These are phyloP conservation scores for Clepsis dumicolana DNA, from an alignment of 2,888 invertebrate genomes.

Conservation along the genomic window DNA sequence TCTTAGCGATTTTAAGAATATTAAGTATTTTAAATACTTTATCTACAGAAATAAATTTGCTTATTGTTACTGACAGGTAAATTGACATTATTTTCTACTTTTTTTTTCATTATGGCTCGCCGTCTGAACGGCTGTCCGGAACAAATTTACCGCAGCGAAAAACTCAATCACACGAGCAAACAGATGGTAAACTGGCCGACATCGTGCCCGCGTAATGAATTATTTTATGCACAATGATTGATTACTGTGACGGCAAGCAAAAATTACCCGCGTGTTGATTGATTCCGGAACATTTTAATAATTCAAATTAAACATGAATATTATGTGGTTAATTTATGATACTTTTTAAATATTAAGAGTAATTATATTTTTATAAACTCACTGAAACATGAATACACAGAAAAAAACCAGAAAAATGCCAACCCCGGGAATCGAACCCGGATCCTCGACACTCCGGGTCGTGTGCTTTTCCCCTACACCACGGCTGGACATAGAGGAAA, in stretches of 20 bases:
- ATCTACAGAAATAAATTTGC: too few relatives aligned
- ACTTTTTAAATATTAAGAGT: neutral
- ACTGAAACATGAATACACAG: too few relatives aligned
- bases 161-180: slow-evolving; percentile 71
- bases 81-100: too few relatives aligned
- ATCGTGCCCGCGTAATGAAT: slow-evolving; percentile 43
- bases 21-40: too few relatives aligned
- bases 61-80: too few relatives aligned
- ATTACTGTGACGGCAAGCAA: slow-evolving; percentile 19
- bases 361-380: too few relatives aligned
- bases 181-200: slow-evolving; percentile 50
- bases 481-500: too few relatives aligned
- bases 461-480: too few relatives aligned
- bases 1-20: too few relatives aligned
- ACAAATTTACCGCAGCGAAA: slow-evolving; percentile 67
- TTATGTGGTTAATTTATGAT: neutral
- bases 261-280: slow-evolving; percentile 16
- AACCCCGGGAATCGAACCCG: too few relatives aligned
- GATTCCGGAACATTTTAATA: slow-evolving; percentile 10
- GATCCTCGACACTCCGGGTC: too few relatives aligned
- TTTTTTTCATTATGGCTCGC: neutral
- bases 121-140: slow-evolving; percentile 45
- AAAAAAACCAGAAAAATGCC: too few relatives aligned
- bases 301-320: neutral
- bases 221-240: slow-evolving; percentile 34